phyloP scores from a whole-genome alignment of 2,888 invertebrate genomes.

The Merodon equestris region DNA sequence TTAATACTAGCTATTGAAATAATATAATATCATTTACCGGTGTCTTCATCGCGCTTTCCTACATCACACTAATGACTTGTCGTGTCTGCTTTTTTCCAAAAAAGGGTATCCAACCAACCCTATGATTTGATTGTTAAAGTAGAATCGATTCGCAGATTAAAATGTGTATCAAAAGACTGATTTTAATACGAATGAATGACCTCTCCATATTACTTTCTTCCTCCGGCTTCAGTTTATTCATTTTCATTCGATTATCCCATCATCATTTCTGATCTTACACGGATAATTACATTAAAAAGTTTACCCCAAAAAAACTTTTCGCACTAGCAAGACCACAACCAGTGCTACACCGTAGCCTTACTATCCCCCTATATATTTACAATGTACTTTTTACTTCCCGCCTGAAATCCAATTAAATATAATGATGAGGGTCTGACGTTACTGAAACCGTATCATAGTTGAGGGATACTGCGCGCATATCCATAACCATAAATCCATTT shows the following conservation, averaged over 20 bases:
- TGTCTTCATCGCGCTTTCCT: no score
- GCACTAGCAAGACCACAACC: slow-evolving; percentile 16
- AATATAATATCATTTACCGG: no score
- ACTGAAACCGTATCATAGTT: slow-evolving; percentile 48
- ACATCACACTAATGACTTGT: no score
- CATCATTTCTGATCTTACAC: slow-evolving; percentile 27
- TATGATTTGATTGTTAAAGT: no score
- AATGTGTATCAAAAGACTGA: no score
- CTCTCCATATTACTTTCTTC: no score
- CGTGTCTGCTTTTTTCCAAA: no score
- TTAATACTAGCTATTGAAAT: no score
- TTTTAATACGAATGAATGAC: no score
- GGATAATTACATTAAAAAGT: slow-evolving; percentile 50
- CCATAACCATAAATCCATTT: slow-evolving; percentile 59
- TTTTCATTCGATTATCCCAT: slow-evolving; percentile 32
- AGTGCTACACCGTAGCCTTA: slow-evolving; percentile 7
- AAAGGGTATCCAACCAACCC: no score
- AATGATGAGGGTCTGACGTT: slow-evolving; percentile 54
- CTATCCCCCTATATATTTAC: no score
- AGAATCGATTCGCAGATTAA: no score
- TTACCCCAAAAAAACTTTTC: slow-evolving; percentile 39
- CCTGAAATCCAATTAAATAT: slow-evolving; percentile 57
- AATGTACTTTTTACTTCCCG: slow-evolving; percentile 2
- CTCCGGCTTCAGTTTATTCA: background rate
- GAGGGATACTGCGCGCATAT: slow-evolving; percentile 29